These are phyloP conservation scores for Wasmannia auropunctata DNA, from an alignment of 1,140 invertebrate genomes.

Conservation along the genomic window DNA sequence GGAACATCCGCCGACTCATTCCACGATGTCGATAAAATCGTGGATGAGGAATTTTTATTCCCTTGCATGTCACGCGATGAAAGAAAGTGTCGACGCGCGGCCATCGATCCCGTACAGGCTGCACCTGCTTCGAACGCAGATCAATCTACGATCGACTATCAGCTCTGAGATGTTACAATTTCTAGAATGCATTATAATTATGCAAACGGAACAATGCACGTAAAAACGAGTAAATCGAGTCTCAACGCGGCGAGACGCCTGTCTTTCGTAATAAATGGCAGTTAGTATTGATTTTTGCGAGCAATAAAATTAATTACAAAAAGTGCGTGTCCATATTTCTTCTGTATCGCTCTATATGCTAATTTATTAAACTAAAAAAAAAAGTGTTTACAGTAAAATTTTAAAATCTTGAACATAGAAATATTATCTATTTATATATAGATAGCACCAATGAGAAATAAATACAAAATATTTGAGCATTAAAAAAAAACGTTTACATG, in stretches of 20 bases:
- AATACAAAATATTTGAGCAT: not conserved
- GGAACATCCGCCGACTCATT: slow-evolving; percentile 47
- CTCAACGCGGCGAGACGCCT: too few species aligned
- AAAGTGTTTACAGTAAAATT: not conserved
- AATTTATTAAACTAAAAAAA: not conserved
- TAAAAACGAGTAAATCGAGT: not conserved
- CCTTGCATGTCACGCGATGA: slow-evolving; percentile 53
- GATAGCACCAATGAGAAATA: not conserved
- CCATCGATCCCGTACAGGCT: slow-evolving; percentile 34
- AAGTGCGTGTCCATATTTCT: not conserved
- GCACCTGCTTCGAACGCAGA: slow-evolving; percentile 51
- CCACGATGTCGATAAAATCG: slow-evolving; percentile 52
- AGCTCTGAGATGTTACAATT: not conserved
- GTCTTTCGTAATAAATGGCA: not conserved
- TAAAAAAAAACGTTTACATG: not conserved
- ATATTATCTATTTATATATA: not conserved
- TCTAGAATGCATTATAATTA: slow-evolving; percentile 28
- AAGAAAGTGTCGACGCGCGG: slow-evolving; percentile 54
- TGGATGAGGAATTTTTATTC: slow-evolving; percentile 59
- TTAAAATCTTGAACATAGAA: not conserved
- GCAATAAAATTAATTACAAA: not conserved
- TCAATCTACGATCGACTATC: slow-evolving; percentile 49
- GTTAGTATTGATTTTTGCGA: not conserved
- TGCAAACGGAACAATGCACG: not conserved
- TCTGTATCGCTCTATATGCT: not conserved